These are phyloP conservation scores for Scomberomorus guttatus DNA, from an alignment of 2,797 vertebrate genomes.

Conservation along the genomic window DNA sequence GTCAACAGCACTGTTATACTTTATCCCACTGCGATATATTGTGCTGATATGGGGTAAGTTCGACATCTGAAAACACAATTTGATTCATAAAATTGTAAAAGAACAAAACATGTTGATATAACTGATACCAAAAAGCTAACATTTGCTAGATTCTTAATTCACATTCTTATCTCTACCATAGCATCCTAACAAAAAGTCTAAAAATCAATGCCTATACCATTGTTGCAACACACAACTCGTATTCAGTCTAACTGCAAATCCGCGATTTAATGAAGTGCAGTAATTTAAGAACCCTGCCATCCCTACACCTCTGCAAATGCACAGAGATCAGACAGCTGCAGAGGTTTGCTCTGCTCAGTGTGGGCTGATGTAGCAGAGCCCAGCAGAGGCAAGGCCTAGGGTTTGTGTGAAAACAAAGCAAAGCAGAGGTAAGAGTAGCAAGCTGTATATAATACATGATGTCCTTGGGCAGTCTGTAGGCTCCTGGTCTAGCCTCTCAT, in stretches of 20 bases:
- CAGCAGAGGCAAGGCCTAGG: constrained; percentile 75
- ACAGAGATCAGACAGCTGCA: constrained; percentile 81
- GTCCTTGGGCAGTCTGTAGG: constrained; percentile 85
- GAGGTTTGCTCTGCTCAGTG: constrained; percentile 75
- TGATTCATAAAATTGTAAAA: constrained; percentile 7
- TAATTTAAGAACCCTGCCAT: constrained; percentile 74
- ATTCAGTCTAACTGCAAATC: constrained; percentile 54
- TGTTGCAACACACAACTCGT: constrained; percentile 47
- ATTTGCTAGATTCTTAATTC: background rate
- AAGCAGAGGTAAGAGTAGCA: constrained; percentile 78
- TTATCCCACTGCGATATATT: constrained; percentile 93
- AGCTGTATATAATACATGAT: constrained; percentile 83
- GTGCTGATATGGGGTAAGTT: constrained; percentile 97
- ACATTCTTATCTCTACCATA: constrained; percentile 4
- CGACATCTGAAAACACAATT: background rate
- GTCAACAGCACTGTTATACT: constrained; percentile 87
- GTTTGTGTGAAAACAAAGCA: constrained; percentile 83
- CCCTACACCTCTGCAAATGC: constrained; percentile 78
- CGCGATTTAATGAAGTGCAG: constrained; percentile 71
- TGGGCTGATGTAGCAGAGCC: constrained; percentile 76
- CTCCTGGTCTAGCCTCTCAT: constrained; percentile 85
- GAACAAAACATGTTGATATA: background rate
- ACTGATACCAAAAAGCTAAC: background rate
- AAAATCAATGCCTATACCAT: background rate
- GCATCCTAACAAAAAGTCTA: background rate